These are phyloP conservation scores for Corythornis cristatus DNA, from an alignment of 2,113 vertebrate species.

Conservation along the genomic window DNA sequence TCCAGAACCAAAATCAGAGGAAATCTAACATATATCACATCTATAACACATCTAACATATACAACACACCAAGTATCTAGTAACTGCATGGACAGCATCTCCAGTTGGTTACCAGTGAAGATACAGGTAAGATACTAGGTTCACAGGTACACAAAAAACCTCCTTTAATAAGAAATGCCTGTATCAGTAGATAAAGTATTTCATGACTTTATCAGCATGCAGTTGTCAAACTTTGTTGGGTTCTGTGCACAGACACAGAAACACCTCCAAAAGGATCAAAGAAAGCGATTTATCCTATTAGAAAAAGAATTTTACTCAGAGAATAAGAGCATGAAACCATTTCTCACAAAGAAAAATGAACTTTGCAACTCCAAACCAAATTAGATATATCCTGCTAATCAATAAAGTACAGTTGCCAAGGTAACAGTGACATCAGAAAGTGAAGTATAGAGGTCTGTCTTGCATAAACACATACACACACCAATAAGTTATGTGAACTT, in stretches of 20 bases:
- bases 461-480: slow-evolving; percentile 73
- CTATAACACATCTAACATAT: background rate
- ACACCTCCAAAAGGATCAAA: background rate
- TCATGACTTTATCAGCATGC: background rate
- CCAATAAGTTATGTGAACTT: slow-evolving; percentile 64
- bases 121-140: background rate
- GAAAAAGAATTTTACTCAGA: slow-evolving; percentile 1
- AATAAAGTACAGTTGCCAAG: slow-evolving; percentile 58
- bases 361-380: slow-evolving; percentile 29
- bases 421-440: slow-evolving; percentile 62
- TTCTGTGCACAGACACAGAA: background rate
- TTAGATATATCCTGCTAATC: slow-evolving; percentile 56
- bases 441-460: slow-evolving; percentile 42
- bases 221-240: background rate
- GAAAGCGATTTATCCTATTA: background rate
- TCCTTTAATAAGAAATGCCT: background rate
- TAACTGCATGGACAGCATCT: background rate
- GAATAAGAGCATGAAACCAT: slow-evolving; percentile 8
- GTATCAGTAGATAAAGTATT: background rate
- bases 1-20: background rate
- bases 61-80: background rate
- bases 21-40: background rate
- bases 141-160: background rate
- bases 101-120: background rate
- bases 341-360: slow-evolving; percentile 40